Evolutionary conservation across 2,113 vertebrate genomes (phyloP).

Genomic region (Arizona elegans): DNA sequence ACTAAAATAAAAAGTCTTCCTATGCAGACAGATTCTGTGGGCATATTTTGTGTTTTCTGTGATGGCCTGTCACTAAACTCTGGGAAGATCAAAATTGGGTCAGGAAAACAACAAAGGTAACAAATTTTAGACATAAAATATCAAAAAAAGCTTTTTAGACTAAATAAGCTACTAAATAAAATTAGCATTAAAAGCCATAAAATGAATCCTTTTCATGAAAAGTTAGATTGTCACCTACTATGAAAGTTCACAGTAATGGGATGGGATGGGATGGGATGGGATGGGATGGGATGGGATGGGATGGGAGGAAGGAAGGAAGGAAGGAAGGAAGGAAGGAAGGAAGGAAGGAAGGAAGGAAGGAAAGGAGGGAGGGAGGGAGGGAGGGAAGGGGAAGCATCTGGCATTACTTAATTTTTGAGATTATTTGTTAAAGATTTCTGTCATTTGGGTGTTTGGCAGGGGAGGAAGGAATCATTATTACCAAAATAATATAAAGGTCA

Average conservation of each 20-base stretch:
- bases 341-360: no score
- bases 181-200: not conserved
- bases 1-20: not conserved
- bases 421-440: not conserved
- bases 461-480: constrained; percentile 44
- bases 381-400: not conserved
- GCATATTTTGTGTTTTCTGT: not conserved
- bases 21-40: not conserved
- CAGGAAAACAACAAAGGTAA: not conserved
- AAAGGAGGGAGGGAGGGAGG: rapidly evolving
- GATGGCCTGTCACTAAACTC: not conserved
- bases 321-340: not conserved
- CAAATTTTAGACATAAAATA: not conserved
- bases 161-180: not conserved
- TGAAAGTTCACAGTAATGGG: not conserved
- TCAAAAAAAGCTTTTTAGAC: not conserved
- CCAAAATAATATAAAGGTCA: constrained; percentile 58
- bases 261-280: not conserved
- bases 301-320: not conserved
- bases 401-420: not conserved
- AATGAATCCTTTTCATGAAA: constrained; percentile 11
- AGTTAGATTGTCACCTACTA: not conserved
- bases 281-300: no score
- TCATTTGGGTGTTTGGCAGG: not conserved
- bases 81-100: not conserved